Percentiles rank a stretch among this genome's conserved stretches.
Evolutionary conservation across 2,888 invertebrate genomes (phyloP).

Genomic region (Mesorhabditis spiculigera): DNA sequence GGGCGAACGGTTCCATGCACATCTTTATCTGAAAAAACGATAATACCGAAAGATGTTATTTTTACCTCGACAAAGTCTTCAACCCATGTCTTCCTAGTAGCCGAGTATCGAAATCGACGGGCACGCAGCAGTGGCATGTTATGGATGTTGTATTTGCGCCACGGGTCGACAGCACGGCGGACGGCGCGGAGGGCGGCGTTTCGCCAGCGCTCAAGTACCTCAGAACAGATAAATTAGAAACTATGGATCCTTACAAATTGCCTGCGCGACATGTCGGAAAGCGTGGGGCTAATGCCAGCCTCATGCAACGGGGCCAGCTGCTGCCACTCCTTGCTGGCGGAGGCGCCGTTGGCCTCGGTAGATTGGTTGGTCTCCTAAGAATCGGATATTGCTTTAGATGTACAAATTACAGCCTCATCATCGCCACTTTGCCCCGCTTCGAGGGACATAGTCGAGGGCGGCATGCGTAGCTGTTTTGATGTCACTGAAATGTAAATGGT

Average conservation of each 20-base stretch:
- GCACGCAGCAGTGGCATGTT: slow-evolving; percentile 61
- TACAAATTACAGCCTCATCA: no score
- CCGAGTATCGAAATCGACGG: slow-evolving; percentile 64
- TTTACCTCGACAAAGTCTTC: slow-evolving; percentile 62
- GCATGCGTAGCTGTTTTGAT: no score
- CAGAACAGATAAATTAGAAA: slow-evolving; percentile 6
- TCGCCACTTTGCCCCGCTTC: no score
- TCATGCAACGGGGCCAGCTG: neutral
- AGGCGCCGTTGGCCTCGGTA: no score
- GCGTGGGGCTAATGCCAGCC: neutral
- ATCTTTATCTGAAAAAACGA: slow-evolving; percentile 13
- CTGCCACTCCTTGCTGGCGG: neutral
- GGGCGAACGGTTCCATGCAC: slow-evolving; percentile 62
- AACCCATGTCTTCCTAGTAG: slow-evolving; percentile 63
- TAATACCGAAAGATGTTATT: slow-evolving; percentile 60
- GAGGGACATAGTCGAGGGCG: no score
- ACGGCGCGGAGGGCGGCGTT: slow-evolving; percentile 28
- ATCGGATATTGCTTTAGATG: no score
- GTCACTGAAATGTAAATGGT: no score
- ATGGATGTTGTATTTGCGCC: slow-evolving; percentile 63
- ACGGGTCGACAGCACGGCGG: slow-evolving; percentile 61
- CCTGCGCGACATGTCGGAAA: neutral
- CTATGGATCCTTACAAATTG: neutral
- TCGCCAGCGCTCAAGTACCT: slow-evolving; percentile 37
- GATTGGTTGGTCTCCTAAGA: no score